Evolutionary conservation across 2,888 invertebrate species (phyloP), one percentile per base, ranked within the genome.

Genomic region (Callimorpha dominula): DNA sequence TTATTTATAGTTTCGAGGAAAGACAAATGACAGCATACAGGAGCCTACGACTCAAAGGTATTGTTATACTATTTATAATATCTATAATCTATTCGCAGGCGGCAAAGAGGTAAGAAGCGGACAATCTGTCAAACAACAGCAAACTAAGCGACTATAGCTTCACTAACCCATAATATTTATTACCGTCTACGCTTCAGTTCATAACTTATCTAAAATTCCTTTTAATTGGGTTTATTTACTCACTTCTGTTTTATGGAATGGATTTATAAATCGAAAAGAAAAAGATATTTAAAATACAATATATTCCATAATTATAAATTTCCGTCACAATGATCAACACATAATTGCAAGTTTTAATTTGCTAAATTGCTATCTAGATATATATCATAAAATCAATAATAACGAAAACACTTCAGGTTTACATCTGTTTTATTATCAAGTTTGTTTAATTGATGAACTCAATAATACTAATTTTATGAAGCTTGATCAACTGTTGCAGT

Each of bases 381-480:
- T 78, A 79, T 80, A 82, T 84, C 83, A 84, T 82, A 84, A 81
- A 85, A 72, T 81, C 78, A 81, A 86, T 86, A 87, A 89, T 87
- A 83, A 88, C 52, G 84, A 81, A 77, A 82, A 78, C 84, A 84
- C 79, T 86, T 87, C 80, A 80, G 75, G 72, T 86, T 92, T 92
- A 90, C 87, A 89, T 83, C 86, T 85, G 82, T 85, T 90, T 89
- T 88, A 89, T 87, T 86, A 80, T 82, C 65, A 73, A 64, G 70
- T 77, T 81, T 82, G 79, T 85, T 84, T 81, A 79, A 79, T 81
- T 85, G 79, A 87, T 86, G 84, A 83, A 84, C 82, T 74, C 76
- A 81, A 81, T 80, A 78, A n/a, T 42, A 14, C n/a, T n/a, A n/a
- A n/a, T 15, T 81, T 79, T 78, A 73, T 72, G 40, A 70, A 68